Percentiles rank a stretch among this genome's conserved stretches.
These are phyloP conservation scores for Cephalopholis sonnerati DNA, from an alignment of 2,113 vertebrate genomes.

Conservation along the genomic window DNA sequence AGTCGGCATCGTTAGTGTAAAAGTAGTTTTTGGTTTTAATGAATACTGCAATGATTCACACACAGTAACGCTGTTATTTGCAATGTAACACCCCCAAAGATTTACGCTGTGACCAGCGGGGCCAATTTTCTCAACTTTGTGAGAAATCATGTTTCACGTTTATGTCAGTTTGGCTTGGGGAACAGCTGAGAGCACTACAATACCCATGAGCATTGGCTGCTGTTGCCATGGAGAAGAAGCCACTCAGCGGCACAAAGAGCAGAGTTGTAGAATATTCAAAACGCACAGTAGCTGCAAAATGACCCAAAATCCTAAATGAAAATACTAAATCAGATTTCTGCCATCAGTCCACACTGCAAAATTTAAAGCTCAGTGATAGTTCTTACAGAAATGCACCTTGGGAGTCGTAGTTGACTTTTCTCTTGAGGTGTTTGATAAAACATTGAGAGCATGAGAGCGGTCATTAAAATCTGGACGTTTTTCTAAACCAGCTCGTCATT, in stretches of 20 bases:
- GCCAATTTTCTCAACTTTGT: neutral
- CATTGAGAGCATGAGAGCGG: too few relatives aligned
- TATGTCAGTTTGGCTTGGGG: neutral
- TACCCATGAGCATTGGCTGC: neutral
- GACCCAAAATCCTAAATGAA: too few relatives aligned
- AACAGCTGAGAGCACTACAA: neutral
- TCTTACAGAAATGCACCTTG: too few relatives aligned
- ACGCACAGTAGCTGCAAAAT: too few relatives aligned
- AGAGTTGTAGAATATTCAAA: neutral
- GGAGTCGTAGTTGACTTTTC: too few relatives aligned
- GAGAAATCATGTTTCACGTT: neutral
- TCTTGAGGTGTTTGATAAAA: too few relatives aligned
- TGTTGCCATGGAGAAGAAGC: neutral
- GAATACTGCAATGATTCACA: neutral
- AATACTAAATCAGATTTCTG: too few relatives aligned
- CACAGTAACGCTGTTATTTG: neutral
- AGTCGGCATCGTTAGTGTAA: slow-evolving; percentile 33
- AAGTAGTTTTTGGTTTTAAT: slow-evolving; percentile 21
- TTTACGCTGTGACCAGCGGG: neutral
- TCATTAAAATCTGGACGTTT: too few relatives aligned
- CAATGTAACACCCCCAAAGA: neutral
- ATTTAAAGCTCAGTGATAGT: too few relatives aligned
- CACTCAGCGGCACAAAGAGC: neutral
- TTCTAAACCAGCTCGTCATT: too few relatives aligned
- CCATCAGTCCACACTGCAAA: too few relatives aligned